phyloP scores from a whole-genome alignment of 2,113 vertebrate species.

The Hyperoodon ampullatus region DNA sequence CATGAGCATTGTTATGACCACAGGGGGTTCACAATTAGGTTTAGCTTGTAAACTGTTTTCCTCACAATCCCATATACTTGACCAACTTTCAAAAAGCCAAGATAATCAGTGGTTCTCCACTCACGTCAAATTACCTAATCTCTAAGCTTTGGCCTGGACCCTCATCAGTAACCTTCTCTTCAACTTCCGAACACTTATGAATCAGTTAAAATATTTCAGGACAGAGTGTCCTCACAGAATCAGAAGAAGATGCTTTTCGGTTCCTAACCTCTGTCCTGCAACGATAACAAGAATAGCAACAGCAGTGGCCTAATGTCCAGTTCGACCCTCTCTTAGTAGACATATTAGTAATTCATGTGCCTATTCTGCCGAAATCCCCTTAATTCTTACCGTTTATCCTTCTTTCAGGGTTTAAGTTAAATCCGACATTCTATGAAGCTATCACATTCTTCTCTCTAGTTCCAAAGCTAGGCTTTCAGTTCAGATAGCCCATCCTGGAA shows the following conservation, averaged over 20 bases:
- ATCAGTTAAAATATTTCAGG: background rate
- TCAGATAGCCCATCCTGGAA: background rate
- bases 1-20: background rate
- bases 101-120: background rate
- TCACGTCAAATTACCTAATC: background rate
- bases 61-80: background rate
- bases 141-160: background rate
- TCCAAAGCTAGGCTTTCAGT: background rate
- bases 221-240: background rate
- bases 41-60: constrained; percentile 16
- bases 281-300: background rate
- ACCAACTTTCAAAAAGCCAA: constrained; percentile 44
- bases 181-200: background rate
- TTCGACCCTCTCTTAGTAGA: background rate
- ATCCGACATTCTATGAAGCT: background rate
- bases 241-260: background rate
- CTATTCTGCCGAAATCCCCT: background rate
- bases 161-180: background rate
- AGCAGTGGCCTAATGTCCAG: background rate
- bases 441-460: background rate
- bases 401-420: background rate
- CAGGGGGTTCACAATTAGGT: background rate
- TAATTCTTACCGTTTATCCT: background rate
- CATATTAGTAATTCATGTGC: background rate
- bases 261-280: background rate